Base-by-base conservation (phyloP, 35 echinoderm and acorn worm genomes). In the Apostichopus californicus region DNA sequence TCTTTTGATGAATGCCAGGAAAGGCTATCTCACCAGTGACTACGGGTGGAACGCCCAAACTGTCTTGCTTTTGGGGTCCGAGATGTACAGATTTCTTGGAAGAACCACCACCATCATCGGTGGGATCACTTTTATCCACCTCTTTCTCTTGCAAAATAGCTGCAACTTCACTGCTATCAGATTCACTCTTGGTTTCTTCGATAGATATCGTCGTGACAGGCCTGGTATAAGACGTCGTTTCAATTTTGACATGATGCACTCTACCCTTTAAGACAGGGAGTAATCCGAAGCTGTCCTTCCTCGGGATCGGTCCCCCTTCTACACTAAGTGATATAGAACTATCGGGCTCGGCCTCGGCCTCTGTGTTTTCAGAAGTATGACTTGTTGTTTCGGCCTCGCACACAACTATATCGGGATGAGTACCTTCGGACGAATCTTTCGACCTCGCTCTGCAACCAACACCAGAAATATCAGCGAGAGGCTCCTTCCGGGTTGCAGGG, bases 41-140 rank as follows among this genome's bases (percentile, higher is more conserved):
- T 9, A 96, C 92, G 5, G 95, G 81, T 70, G 95, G 95, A 46
- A 96, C 90, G 26, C 95, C 92, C 25, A 94, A 84, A 81, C 95
- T 96, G 68, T 94, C 92, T 77, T 94, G 90, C 10, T 79, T 91
- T 52, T 78, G 72, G 9, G 89, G 86, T 28, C 21, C 18, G n/a
- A 25, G 61, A 71, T 6, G 86, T 5, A 11, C 53, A 53, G 61
- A 24, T 89, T 46, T 46, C 6, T 14, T 91, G 8, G 79, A 82
- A 82, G 79, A 82, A 65, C 78, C 53, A 17, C 55, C 22, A 28
- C 26, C 26, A 52, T 78, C 60, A 59, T 91, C 77, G 20, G 12
- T n/a, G 28, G 14, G n/a, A 7, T 79, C 78, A 13, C 55, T 78
- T 59, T 78, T 78, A 59, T 52, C 89, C 28, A 52, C 71, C 10